Evolutionary conservation across 2,113 vertebrate species (phyloP), one percentile per base, ranked within the genome.

Genomic region (Siniperca knerii): DNA sequence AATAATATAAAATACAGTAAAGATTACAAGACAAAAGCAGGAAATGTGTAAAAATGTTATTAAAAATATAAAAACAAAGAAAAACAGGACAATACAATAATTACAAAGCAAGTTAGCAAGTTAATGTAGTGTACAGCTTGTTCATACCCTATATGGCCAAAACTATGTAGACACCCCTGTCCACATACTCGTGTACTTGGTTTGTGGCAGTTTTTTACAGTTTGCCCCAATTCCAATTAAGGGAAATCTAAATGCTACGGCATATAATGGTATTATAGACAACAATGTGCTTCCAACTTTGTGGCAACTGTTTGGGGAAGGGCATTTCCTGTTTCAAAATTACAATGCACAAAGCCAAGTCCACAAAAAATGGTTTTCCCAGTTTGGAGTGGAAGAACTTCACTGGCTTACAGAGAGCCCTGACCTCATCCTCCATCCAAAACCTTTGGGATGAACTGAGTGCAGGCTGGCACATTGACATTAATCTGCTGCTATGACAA

Each of bases 381-480:
- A 52, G 16, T 52, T n/a, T 75, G 1, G 16, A 44, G 44, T 61
- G 6, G 4, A 67, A 54, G 21, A 50, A 15, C 29, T 21, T 37
- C 0, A 37, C 21, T 57, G 6, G 29, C 29, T 29, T 29, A 29
- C 57, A 57, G 29, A 44, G 35, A 71, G 12, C 16, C 16, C 21
- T 66, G 65, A 52, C 23, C 35, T 76, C 44, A 44, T 16, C 15
- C 37, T 29, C 21, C 44, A 68, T 58, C 10, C n/a, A 44, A 46
- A 21, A 74, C 42, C 4, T 60, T 72, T 66, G n/a, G 20, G 48
- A 80, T 72, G 33, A 80, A 83, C 58, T 18, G 29, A 29, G 29
- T 29, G 29, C 29, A 29, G 29, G 29, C 29, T 29, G 29, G 29
- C 29, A 29, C 29, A 29, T 29, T 29, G 29, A 29, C 29, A 29